A percentile compares a stretch with the other conserved stretches of the same genome.
These are phyloP conservation scores for Xyrichtys novacula DNA, from an alignment of 2,797 vertebrate genomes.

Conservation along the genomic window DNA sequence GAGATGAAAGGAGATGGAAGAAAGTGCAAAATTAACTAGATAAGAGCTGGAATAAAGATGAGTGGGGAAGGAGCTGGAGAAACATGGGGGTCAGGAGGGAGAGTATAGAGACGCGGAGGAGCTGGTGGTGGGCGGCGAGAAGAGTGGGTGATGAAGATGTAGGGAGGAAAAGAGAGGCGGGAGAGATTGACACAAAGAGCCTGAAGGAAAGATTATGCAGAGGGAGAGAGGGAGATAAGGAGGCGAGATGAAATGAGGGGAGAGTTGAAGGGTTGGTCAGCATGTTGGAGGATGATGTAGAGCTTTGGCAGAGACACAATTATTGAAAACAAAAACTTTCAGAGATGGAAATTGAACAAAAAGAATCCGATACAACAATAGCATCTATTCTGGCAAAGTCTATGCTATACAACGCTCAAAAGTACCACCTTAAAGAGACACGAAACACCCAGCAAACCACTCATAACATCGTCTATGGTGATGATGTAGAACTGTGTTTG, in stretches of 20 bases:
- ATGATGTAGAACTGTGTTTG: constrained; percentile 11
- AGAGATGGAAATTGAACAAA: background rate
- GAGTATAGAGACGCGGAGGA: constrained; percentile 14
- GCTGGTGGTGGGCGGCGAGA: constrained; percentile 2
- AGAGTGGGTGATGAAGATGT: constrained; percentile 34
- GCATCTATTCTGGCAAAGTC: constrained; percentile 2
- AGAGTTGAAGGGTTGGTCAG: constrained; percentile 23
- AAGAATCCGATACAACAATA: background rate
- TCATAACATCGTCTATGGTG: constrained; percentile 19
- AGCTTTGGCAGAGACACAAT: background rate
- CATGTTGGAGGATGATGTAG: background rate
- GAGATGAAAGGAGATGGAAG: constrained; percentile 41
- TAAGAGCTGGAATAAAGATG: constrained; percentile 57
- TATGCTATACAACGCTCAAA: constrained; percentile 28
- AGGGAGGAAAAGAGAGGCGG: constrained; percentile 9
- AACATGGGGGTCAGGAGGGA: constrained; percentile 8
- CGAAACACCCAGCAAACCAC: constrained; percentile 12
- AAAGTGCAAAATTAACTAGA: constrained; percentile 42
- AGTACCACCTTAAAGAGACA: constrained; percentile 7
- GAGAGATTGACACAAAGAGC: constrained; percentile 18
- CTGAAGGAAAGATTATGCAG: constrained; percentile 41
- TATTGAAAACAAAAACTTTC: background rate
- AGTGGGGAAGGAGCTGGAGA: constrained; percentile 31
- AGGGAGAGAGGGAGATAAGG: constrained; percentile 26
- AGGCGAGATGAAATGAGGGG: constrained; percentile 11